Evolutionary conservation across 37 sponge, comb jelly and placozoan species (phyloP).

Genomic region (Spongilla lacustris): DNA sequence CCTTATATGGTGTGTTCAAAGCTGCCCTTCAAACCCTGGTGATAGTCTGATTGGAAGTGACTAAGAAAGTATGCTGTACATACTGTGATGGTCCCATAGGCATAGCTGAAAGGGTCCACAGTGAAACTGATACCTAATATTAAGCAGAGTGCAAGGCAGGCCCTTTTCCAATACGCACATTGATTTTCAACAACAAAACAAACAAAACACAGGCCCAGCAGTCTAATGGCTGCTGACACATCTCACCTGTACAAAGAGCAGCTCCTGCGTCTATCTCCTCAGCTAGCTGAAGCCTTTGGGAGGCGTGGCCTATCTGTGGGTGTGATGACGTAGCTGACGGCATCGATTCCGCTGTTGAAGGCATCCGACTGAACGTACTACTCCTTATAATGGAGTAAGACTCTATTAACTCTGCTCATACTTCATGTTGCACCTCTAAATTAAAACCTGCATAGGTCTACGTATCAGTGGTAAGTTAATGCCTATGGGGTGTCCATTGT

Average conservation of each 20-base stretch:
- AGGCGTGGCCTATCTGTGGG: neutral
- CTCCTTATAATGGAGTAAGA: too few relatives aligned
- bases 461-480: neutral
- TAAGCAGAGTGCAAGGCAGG: too few relatives aligned
- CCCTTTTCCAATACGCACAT: too few relatives aligned
- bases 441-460: neutral
- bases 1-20: slow-evolving; percentile 78
- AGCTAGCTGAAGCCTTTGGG: neutral
- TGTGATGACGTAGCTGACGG: neutral
- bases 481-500: neutral
- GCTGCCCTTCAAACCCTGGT: slow-evolving; percentile 65
- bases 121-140: slow-evolving; percentile 66
- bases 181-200: neutral
- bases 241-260: slow-evolving; percentile 82
- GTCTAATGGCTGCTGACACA: neutral
- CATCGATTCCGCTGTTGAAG: neutral
- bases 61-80: slow-evolving; percentile 84
- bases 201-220: too few relatives aligned
- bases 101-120: slow-evolving; percentile 91
- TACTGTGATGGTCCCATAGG: slow-evolving; percentile 73
- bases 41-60: slow-evolving; percentile 94
- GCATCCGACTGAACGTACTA: neutral
- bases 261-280: neutral
- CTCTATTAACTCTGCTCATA: too few relatives aligned
- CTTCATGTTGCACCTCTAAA: neutral